Percentiles rank a stretch among this genome's conserved stretches.
Conservation (phyloP, 2,888 invertebrate genomes). For the Leptothorax acervorum region DNA sequence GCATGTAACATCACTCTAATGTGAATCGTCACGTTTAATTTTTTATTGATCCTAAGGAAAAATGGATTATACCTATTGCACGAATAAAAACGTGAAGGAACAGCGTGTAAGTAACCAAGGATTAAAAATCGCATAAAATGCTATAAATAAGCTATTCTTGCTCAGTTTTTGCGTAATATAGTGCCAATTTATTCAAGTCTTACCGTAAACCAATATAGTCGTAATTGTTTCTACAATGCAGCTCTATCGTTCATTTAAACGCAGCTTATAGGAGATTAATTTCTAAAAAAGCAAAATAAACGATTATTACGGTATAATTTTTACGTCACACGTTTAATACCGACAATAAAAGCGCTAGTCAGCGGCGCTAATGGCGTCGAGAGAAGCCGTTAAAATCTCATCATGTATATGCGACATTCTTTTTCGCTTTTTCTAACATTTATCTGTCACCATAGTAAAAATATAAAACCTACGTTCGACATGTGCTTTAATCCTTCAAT, state of each 20-base stretch:
- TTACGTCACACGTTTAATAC: slow-evolving; percentile 45
- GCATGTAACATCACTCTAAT: background rate
- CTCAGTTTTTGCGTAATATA: background rate
- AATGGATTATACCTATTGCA: background rate
- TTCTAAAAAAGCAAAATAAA: slow-evolving; percentile 12
- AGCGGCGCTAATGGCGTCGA: slow-evolving; percentile 58
- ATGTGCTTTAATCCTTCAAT: slow-evolving; percentile 7
- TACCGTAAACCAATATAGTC: background rate
- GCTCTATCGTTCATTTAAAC: slow-evolving; percentile 13
- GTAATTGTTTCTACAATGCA: background rate
- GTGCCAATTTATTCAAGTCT: slow-evolving; percentile 17
- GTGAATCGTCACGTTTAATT: background rate
- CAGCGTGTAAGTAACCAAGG: background rate
- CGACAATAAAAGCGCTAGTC: slow-evolving; percentile 40
- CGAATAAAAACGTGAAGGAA: background rate
- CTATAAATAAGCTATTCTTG: slow-evolving; percentile 8
- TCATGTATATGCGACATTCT: slow-evolving; percentile 64
- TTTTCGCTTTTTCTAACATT: slow-evolving; percentile 63
- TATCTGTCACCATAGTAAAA: slow-evolving; percentile 54
- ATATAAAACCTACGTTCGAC: slow-evolving; percentile 29
- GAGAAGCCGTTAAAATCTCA: slow-evolving; percentile 70
- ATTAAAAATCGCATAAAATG: slow-evolving; percentile 16
- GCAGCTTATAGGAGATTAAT: slow-evolving; percentile 16
- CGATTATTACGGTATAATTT: slow-evolving; percentile 50
- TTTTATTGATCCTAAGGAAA: background rate